Conservation (phyloP, 2,113 vertebrate genomes). For the Turdus rufiventris region DNA sequence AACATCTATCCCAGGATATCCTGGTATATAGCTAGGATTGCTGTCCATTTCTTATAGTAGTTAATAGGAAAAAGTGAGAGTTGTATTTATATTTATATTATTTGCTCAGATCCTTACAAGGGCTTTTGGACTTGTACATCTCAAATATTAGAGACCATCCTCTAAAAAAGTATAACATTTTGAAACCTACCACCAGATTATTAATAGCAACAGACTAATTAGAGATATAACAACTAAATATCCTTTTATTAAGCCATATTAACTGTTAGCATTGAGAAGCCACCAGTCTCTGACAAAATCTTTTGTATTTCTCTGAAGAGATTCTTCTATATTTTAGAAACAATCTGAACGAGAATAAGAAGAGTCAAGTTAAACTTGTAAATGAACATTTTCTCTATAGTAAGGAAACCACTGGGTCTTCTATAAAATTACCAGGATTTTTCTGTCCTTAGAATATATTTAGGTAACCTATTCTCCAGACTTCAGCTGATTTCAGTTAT, state of each 20-base stretch:
- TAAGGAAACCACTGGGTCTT: neutral
- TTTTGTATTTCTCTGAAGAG: neutral
- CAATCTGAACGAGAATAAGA: neutral
- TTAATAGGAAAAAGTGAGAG: neutral
- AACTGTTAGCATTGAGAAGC: neutral
- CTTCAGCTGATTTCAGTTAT: neutral
- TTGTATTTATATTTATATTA: neutral
- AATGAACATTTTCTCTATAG: neutral
- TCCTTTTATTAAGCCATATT: neutral
- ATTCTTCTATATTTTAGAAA: neutral
- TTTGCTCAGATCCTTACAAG: neutral
- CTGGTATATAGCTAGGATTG: neutral
- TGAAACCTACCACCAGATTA: neutral
- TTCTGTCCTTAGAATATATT: neutral
- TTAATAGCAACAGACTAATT: neutral
- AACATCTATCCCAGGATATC: neutral
- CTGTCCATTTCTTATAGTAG: neutral
- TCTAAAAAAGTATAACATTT: neutral
- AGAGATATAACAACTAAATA: neutral
- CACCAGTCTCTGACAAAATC: neutral
- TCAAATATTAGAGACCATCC: neutral
- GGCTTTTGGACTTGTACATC: neutral
- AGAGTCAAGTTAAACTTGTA: neutral
- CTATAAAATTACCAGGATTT: neutral
- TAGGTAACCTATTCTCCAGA: neutral